A percentile compares a stretch with the other conserved stretches of the same genome.
Conservation (phyloP, 2,888 invertebrate genomes). For the Scaptomyza cyrtandrae region DNA sequence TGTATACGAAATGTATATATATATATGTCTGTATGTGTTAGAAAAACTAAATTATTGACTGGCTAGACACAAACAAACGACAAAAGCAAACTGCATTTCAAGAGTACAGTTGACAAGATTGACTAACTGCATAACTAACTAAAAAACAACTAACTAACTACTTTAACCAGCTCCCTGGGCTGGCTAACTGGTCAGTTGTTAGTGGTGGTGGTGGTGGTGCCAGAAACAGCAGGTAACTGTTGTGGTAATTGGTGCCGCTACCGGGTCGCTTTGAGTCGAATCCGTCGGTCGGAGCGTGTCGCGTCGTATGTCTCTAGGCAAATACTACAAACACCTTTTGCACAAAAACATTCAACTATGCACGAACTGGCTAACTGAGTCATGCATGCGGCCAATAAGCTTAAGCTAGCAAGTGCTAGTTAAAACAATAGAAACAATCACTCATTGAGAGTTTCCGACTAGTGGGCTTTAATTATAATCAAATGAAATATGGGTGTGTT, state of each 20-base stretch:
- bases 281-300: conserved; percentile 13
- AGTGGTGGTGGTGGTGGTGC: conserved; percentile 21
- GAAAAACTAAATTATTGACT: conserved; percentile 33
- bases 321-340: conserved; percentile 54
- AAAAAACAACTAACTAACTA: conserved; percentile 40
- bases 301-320: conserved; percentile 52
- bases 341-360: conserved; percentile 62
- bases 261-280: conserved; percentile 25
- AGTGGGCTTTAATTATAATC: not conserved
- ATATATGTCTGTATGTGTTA: not conserved
- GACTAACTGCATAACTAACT: conserved; percentile 69
- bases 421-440: conserved; percentile 18
- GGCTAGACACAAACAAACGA: conserved; percentile 23
- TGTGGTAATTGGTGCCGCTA: conserved; percentile 53
- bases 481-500: not conserved
- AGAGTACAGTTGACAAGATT: conserved; percentile 82
- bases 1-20: not conserved
- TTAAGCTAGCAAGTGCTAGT: conserved; percentile 30
- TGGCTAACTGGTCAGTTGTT: conserved; percentile 19
- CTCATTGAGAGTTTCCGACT: not conserved
- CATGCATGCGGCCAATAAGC: conserved; percentile 48
- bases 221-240: conserved; percentile 41
- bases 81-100: conserved; percentile 34
- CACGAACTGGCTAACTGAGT: conserved; percentile 54
- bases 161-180: conserved; percentile 18